Base-by-base conservation (phyloP, 2,113 vertebrate genomes). In the Xiphorhynchus elegans region DNA sequence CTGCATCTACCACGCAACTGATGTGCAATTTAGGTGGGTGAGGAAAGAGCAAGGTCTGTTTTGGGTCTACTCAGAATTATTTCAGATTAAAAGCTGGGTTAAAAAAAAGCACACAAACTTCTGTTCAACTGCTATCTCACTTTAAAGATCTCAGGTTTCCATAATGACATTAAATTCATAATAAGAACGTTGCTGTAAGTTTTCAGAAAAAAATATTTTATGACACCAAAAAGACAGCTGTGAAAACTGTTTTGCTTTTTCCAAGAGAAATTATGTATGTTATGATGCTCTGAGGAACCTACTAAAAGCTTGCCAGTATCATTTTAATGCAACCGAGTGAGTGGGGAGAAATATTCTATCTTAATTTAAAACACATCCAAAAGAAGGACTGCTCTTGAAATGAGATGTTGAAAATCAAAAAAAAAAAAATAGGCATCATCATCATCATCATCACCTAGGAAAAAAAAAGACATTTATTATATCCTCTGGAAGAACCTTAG, bases 161-260 rank as follows among this genome's bases (percentile, higher is more conserved):
- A 97, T 97, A 98, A 97, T 94, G 94, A 97, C 95, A 97, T 95
- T 91, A 97, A 97, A 97, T 92, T 94, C 46, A 63, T 74, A 90
- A 40, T 19, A 87, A 91, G 9, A 96, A 84, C 56, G 95, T 76
- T 96, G 76, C 52, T 46, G 2, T 94, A 96, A 84, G 59, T 90
- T 97, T 95, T 87, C 67, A 91, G 59, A 15, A 68, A 86, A 96
- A 64, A 77, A 37, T 67, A 87, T 74, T 73, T 95, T 95, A 89
- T 91, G 82, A 55, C 50, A 87, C 29, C 19, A 76, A 92, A 96
- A 95, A 42, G 90, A 87, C 44, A 96, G 49, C 87, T 95, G 88
- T 96, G 93, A 82, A 95, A 96, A 96, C 67, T 46, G 39, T 35
- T 90, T 90, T 69, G 31, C 72, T 68, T 76, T 80, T 91, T 95